Conservation (phyloP, 2,888 invertebrate species). For the Platerodrilus igneus region DNA sequence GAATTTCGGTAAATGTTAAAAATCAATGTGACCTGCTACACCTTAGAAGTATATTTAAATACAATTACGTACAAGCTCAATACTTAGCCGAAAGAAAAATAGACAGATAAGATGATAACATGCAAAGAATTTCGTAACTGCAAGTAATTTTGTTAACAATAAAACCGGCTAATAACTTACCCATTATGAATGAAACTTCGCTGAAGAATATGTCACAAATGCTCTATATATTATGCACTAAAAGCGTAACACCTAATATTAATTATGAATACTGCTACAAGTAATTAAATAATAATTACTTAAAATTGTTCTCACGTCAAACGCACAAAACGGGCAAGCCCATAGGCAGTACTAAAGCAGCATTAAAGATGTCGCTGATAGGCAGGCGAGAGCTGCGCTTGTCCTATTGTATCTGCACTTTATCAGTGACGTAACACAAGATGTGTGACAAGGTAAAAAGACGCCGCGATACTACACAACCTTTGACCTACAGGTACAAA, state of each 20-base stretch:
- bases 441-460: too few relatives aligned
- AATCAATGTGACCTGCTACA: too few relatives aligned
- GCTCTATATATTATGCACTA: slow-evolving; percentile 26
- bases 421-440: slow-evolving; percentile 27
- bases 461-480: too few relatives aligned
- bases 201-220: slow-evolving; percentile 11
- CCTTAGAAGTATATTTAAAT: too few relatives aligned
- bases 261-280: slow-evolving; percentile 28
- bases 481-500: too few relatives aligned
- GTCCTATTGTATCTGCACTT: too few relatives aligned
- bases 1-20: too few relatives aligned
- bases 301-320: slow-evolving; percentile 37
- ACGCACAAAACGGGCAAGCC: slow-evolving; percentile 42
- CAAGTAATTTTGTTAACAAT: slow-evolving; percentile 21
- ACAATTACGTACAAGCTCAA: too few relatives aligned
- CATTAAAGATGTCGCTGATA: too few relatives aligned
- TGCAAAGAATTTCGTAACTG: slow-evolving; percentile 8
- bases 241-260: slow-evolving; percentile 29
- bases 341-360: slow-evolving; percentile 31
- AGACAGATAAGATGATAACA: too few relatives aligned
- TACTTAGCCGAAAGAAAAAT: too few relatives aligned
- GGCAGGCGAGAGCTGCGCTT: too few relatives aligned
- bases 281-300: slow-evolving; percentile 32
- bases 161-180: slow-evolving; percentile 35
- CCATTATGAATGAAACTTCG: slow-evolving; percentile 35